Evolutionary conservation across 2,888 invertebrate species (phyloP), one percentile per base, ranked within the genome.

Genomic region (Choreutis nemorana): DNA sequence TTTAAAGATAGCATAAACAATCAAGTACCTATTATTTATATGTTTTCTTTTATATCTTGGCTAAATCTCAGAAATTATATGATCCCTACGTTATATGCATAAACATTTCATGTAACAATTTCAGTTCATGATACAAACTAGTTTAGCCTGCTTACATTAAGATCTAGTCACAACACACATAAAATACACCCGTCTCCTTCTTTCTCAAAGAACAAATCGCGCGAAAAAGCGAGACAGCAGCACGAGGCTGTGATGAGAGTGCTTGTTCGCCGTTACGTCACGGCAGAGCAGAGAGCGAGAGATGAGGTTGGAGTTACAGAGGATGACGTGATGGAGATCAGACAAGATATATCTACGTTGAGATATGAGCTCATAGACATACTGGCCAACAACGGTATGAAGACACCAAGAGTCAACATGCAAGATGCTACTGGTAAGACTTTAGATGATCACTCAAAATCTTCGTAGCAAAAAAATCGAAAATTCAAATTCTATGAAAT

Each of bases 261-360:
- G 28, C 70, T 97, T 35, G 89, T 97, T 13, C 85, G 94, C 30
- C 84, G 97, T 20, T 97, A 95, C 77, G 89, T 97, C 9, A 94
- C 91, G 0, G 87, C 90, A 0, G 93, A 93, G 58, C 94, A 94
- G 61, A 75, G 90, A 24, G 93, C 91, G 40, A 83, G 93, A 28
- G 95, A 97, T 57, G 93, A 94, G 30, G 91, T 88, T 36, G 93
- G 94, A 5, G 91, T 97, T 13, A 95, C 94, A 0, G 97, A 97
- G 58, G 98, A 98, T 66, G 97, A 98, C 64, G 92, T 98, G 39
- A 96, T 96, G 85, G 98, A 98, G 79, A 94, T 97, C 50, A 85
- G 97, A 46, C 97, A 97, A 55, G 97, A 97, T 58, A 95, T 97
- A 38, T 95, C 94, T n/a, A 90, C 94, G 3, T 83, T 97, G 41